Conservation (phyloP, 1,140 invertebrate species). For the Drosophila mojavensis region DNA sequence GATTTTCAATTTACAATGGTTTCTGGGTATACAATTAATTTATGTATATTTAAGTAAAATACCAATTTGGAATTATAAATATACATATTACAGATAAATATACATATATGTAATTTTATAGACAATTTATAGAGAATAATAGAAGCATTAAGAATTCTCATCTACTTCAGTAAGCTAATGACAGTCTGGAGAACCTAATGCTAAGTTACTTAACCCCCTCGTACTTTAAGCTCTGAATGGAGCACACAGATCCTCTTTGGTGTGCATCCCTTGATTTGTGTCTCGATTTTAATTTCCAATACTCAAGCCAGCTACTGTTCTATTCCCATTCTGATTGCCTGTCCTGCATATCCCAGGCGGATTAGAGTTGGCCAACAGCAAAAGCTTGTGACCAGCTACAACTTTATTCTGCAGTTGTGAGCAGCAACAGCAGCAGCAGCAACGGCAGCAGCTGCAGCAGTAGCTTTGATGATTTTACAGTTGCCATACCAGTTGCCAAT, state of each 20-base stretch:
- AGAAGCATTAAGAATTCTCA: no score
- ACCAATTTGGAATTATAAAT: no score
- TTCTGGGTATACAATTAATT: no score
- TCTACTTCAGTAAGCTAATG: no score
- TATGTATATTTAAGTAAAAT: no score
- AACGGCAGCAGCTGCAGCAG: slow-evolving; percentile 20
- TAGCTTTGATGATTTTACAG: slow-evolving; percentile 47
- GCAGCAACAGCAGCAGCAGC: slow-evolving; percentile 14
- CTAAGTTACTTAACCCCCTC: background rate
- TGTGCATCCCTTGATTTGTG: background rate
- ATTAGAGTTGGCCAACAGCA: slow-evolving; percentile 46
- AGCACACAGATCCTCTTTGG: background rate
- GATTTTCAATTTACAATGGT: no score
- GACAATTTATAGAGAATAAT: no score
- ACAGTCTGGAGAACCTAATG: background rate
- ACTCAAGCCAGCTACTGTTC: slow-evolving; percentile 4
- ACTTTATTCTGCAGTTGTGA: slow-evolving; percentile 28
- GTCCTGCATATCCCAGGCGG: slow-evolving; percentile 27
- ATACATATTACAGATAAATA: no score
- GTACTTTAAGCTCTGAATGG: background rate
- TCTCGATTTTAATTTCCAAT: slow-evolving; percentile 30
- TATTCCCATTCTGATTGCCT: slow-evolving; percentile 23
- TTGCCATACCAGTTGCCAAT: slow-evolving; percentile 46
- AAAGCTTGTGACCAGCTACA: slow-evolving; percentile 38
- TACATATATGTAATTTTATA: no score